These are phyloP conservation scores for Callosobruchus maculatus DNA, from an alignment of 2,888 invertebrate genomes.

Conservation along the genomic window DNA sequence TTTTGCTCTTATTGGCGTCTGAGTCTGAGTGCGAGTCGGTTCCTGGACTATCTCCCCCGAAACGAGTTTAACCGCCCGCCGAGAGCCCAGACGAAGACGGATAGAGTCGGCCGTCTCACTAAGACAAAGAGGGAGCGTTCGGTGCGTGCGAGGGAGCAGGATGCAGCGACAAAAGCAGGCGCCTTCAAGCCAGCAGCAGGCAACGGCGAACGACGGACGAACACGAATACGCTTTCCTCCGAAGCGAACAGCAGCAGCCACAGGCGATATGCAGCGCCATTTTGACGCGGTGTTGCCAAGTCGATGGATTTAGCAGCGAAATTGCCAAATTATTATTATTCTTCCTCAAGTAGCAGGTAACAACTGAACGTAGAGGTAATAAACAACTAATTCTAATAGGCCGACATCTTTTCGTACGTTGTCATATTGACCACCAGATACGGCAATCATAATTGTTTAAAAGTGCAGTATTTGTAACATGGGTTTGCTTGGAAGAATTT, in stretches of 20 bases:
- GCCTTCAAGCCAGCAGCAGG: background rate
- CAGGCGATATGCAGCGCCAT: background rate
- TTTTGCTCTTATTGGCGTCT: background rate
- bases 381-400: no score
- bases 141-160: background rate
- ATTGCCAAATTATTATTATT: background rate
- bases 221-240: slow-evolving; percentile 3
- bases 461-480: no score
- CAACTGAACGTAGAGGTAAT: no score
- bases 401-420: no score
- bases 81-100: background rate
- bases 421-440: no score
- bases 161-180: background rate
- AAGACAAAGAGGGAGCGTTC: background rate
- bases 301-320: background rate
- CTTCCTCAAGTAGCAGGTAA: no score
- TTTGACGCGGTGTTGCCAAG: slow-evolving; percentile 3
- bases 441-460: no score
- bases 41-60: background rate
- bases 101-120: background rate
- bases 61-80: background rate
- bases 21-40: background rate
- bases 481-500: no score
- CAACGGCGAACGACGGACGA: background rate
- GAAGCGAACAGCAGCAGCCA: slow-evolving; percentile 1